Conservation (phyloP, 1,140 invertebrate genomes). For the Drosophila orena region DNA sequence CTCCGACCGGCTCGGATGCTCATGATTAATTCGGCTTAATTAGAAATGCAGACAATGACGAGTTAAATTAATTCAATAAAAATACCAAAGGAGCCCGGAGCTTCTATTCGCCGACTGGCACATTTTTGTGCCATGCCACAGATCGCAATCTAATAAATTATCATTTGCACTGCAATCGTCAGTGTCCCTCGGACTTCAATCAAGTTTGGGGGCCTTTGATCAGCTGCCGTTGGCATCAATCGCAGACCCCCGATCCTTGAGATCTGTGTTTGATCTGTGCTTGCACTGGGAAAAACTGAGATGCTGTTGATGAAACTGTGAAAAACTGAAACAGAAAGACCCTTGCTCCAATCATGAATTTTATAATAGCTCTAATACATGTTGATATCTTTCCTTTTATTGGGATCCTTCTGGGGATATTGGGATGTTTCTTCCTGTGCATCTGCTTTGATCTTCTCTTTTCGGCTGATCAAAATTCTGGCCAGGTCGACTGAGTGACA, state of each 20-base stretch:
- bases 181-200: conserved; percentile 72
- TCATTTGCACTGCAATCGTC: conserved; percentile 82
- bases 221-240: conserved; percentile 59
- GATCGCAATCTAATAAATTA: conserved; percentile 82
- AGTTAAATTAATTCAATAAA: conserved; percentile 81
- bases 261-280: not conserved
- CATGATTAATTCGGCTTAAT: conserved; percentile 83
- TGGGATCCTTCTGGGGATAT: not conserved
- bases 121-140: conserved; percentile 59
- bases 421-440: not conserved
- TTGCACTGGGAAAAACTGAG: not conserved
- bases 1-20: conserved; percentile 41
- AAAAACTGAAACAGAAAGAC: too few species aligned
- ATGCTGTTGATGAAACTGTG: not conserved
- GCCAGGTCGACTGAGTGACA: conserved; percentile 72
- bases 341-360: too few species aligned
- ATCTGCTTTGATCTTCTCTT: conserved; percentile 32
- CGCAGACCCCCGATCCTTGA: conserved; percentile 7
- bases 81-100: conserved; percentile 54
- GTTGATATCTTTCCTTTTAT: too few species aligned
- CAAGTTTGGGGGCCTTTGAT: conserved; percentile 75
- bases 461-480: conserved; percentile 79
- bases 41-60: conserved; percentile 79
- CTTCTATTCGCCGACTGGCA: conserved; percentile 32
- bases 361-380: too few species aligned